phyloP scores from a whole-genome alignment of 2,113 vertebrate genomes.

The Carassius carassius region DNA sequence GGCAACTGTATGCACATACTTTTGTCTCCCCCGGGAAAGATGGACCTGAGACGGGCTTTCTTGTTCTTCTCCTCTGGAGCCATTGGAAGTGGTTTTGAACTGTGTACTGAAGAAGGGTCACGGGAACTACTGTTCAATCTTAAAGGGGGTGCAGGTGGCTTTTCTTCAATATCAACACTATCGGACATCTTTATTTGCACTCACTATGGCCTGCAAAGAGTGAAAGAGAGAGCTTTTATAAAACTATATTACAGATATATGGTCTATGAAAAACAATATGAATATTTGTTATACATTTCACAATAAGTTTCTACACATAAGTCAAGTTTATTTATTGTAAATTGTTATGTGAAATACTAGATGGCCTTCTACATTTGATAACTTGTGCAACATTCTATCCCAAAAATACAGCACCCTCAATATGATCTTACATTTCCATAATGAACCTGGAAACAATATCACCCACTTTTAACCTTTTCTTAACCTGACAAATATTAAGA shows the following conservation, averaged over 20 bases:
- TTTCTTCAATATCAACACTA: slow-evolving; percentile 96
- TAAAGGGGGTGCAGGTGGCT: slow-evolving; percentile 96
- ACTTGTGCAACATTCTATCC: no score
- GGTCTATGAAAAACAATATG: neutral
- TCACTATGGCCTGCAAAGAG: slow-evolving; percentile 82
- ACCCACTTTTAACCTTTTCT: no score
- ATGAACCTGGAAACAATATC: no score
- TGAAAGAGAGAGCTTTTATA: slow-evolving; percentile 23
- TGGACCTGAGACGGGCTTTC: slow-evolving; percentile 97
- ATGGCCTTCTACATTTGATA: no score
- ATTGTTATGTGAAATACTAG: no score
- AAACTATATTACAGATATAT: neutral
- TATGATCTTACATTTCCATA: no score
- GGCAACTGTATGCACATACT: slow-evolving; percentile 78
- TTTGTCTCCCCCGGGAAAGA: slow-evolving; percentile 99
- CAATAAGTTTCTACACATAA: neutral
- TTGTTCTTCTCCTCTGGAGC: slow-evolving; percentile 99
- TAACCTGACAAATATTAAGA: no score
- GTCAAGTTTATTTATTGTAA: neutral
- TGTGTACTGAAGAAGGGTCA: slow-evolving; percentile 94
- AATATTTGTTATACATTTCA: neutral
- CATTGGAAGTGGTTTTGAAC: slow-evolving; percentile 97
- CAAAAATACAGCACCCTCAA: no score
- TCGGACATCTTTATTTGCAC: slow-evolving; percentile 95
- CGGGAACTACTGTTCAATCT: slow-evolving; percentile 99